Conservation (phyloP, 2,797 vertebrate species). For the Enteromius thamalakanensis region DNA sequence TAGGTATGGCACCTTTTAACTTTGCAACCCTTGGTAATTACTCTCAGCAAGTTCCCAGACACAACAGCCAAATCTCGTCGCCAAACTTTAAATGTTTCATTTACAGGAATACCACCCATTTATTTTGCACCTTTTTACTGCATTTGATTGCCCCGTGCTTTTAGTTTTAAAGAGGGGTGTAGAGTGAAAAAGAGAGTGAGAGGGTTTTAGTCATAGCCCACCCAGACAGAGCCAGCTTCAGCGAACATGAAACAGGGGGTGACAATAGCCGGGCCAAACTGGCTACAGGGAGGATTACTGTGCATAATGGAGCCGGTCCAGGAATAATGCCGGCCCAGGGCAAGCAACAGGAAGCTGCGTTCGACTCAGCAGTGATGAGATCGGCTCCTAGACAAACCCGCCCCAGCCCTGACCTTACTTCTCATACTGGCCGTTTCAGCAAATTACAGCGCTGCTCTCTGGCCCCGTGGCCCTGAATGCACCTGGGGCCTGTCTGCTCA, state of each 20-base stretch:
- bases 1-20: constrained; percentile 97
- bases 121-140: constrained; percentile 57
- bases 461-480: constrained; percentile 45
- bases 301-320: constrained; percentile 89
- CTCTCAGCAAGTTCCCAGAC: constrained; percentile 90
- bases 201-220: constrained; percentile 66
- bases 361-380: constrained; percentile 90
- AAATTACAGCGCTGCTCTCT: constrained; percentile 64
- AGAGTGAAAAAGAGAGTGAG: constrained; percentile 22
- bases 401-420: constrained; percentile 77
- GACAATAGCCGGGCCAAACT: constrained; percentile 88
- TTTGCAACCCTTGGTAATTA: constrained; percentile 93
- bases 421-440: constrained; percentile 82
- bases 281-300: constrained; percentile 94
- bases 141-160: constrained; percentile 33
- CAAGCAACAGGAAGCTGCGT: constrained; percentile 92
- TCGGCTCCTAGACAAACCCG: constrained; percentile 80
- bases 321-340: constrained; percentile 90
- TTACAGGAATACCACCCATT: constrained; percentile 56
- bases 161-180: constrained; percentile 4
- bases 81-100: constrained; percentile 1
- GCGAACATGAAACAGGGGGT: constrained; percentile 81
- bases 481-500: constrained; percentile 48
- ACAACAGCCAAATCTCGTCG: constrained; percentile 60
- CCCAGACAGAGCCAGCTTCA: constrained; percentile 81